phyloP scores from a whole-genome alignment of 2,888 invertebrate genomes.

The Clunio marinus region DNA sequence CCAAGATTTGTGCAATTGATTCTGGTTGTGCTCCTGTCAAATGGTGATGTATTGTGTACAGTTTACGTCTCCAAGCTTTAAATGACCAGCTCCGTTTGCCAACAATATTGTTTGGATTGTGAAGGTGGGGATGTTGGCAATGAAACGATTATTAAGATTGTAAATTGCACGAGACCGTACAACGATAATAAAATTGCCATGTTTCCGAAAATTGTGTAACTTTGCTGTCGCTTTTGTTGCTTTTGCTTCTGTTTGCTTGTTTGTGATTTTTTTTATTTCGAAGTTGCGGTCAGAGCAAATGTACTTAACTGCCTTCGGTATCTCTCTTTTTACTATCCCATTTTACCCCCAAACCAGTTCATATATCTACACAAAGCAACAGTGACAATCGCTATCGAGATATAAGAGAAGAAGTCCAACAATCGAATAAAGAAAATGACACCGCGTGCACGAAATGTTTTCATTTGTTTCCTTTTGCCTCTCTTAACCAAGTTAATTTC shows the following conservation, averaged over 20 bases:
- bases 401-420: not conserved
- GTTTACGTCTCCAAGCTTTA: not conserved
- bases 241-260: not conserved
- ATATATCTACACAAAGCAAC: not conserved
- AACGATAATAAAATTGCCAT: constrained; percentile 1
- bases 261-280: not conserved
- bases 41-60: not conserved
- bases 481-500: constrained; percentile 3
- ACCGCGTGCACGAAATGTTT: constrained; percentile 13
- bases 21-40: constrained; percentile 4
- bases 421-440: constrained; percentile 17
- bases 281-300: not conserved
- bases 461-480: not conserved
- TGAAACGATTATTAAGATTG: constrained; percentile 21
- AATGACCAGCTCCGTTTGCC: not conserved
- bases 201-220: not conserved
- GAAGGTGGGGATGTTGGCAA: not conserved
- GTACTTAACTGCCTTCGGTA: not conserved
- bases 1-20: constrained; percentile 19
- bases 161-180: constrained; percentile 16
- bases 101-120: not conserved
- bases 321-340: not conserved
- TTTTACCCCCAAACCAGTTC: not conserved
- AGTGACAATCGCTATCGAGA: not conserved
- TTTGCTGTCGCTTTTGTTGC: not conserved